Conservation (phyloP, 2,113 vertebrate genomes). For the Microtus pennsylvanicus region DNA sequence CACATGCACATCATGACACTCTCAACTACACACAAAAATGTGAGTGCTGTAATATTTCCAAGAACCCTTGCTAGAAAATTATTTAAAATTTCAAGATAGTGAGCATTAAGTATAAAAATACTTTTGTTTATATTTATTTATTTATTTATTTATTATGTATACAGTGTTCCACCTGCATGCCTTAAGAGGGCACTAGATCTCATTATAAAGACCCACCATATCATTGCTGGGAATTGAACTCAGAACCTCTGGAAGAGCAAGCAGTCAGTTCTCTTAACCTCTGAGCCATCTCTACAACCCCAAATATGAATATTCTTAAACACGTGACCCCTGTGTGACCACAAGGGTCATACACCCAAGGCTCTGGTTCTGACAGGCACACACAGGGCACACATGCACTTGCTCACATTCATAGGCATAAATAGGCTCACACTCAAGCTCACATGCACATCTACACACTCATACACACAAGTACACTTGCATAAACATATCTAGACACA, state of each 20-base stretch:
- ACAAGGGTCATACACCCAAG: background rate
- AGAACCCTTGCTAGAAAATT: background rate
- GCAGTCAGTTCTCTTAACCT: background rate
- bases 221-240: background rate
- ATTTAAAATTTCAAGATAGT: slow-evolving; percentile 4
- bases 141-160: background rate
- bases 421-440: background rate
- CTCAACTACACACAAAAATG: background rate
- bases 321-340: background rate
- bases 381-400: background rate
- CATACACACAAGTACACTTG: background rate
- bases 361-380: background rate
- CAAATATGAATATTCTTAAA: background rate
- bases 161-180: background rate
- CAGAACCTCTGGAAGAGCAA: background rate
- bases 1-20: background rate
- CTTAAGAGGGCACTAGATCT: background rate
- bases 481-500: background rate
- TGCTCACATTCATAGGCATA: background rate
- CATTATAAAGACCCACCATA: background rate
- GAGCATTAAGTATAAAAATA: background rate
- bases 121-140: background rate
- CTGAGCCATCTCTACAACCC: background rate
- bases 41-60: background rate
- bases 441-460: background rate